These are phyloP conservation scores for Danio aesculapii DNA, from an alignment of 2,797 vertebrate genomes.

Conservation along the genomic window DNA sequence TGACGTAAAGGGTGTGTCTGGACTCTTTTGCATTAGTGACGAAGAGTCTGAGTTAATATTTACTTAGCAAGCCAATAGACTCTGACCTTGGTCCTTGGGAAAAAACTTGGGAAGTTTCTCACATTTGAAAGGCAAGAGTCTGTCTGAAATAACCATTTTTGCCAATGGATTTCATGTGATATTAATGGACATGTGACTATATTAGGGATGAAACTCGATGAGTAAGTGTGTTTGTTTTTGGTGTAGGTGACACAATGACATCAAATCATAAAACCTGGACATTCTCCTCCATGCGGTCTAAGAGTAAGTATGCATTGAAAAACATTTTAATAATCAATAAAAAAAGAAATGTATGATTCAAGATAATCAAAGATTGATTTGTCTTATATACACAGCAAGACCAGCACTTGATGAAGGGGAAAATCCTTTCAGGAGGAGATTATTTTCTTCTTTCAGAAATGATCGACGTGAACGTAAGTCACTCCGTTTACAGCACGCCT, in stretches of 20 bases:
- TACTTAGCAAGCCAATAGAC: conserved; percentile 1
- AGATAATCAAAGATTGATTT: not conserved
- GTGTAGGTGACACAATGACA: conserved; percentile 33
- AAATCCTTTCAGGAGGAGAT: conserved; percentile 37
- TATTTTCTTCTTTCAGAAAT: conserved; percentile 54
- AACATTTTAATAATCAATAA: not conserved
- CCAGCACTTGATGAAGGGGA: conserved; percentile 14
- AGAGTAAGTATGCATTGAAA: conserved; percentile 42
- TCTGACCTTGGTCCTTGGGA: conserved; percentile 23
- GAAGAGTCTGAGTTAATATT: conserved; percentile 32
- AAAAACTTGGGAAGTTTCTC: not conserved
- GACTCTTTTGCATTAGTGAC: not conserved
- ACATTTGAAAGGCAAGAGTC: not conserved
- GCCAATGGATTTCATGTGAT: not conserved
- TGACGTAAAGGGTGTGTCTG: conserved; percentile 1
- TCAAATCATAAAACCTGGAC: conserved; percentile 37
- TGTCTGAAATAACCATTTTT: not conserved
- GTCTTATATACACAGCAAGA: conserved; percentile 23
- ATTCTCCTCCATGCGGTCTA: conserved; percentile 51
- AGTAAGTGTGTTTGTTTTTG: not conserved
- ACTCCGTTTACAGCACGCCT: conserved; percentile 4
- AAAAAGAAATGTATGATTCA: not conserved
- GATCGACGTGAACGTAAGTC: conserved; percentile 43
- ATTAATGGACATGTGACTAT: not conserved
- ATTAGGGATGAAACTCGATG: not conserved